Evolutionary conservation across 2,113 vertebrate genomes (phyloP).

Genomic region (Eleginops maclovinus): DNA sequence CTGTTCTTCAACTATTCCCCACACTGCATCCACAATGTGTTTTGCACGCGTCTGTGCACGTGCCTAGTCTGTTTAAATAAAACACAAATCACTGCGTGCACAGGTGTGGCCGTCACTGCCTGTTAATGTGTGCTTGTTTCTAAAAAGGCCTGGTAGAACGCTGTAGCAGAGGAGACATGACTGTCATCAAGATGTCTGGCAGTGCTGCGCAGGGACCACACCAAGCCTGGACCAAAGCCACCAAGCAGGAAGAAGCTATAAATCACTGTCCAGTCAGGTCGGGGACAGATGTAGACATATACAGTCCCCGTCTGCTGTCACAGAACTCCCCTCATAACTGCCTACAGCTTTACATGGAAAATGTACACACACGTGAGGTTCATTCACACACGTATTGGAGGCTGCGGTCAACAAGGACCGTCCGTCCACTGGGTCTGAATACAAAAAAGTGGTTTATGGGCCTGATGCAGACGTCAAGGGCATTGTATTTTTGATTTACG

Average conservation of each 20-base stretch:
- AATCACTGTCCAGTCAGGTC: slow-evolving; percentile 56
- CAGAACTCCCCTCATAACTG: slow-evolving; percentile 16
- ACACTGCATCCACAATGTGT: slow-evolving; percentile 23
- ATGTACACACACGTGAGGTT: not conserved
- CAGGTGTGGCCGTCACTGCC: slow-evolving; percentile 30
- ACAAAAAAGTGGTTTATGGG: slow-evolving; percentile 54
- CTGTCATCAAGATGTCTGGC: slow-evolving; percentile 47
- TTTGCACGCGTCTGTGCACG: slow-evolving; percentile 29
- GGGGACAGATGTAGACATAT: slow-evolving; percentile 44
- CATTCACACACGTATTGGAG: slow-evolving; percentile 14
- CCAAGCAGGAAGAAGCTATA: slow-evolving; percentile 60
- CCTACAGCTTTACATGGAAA: slow-evolving; percentile 27
- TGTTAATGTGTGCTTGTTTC: slow-evolving; percentile 2
- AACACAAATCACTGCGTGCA: slow-evolving; percentile 14
- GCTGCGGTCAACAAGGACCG: slow-evolving; percentile 41
- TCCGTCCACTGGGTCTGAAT: slow-evolving; percentile 26
- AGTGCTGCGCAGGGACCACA: slow-evolving; percentile 56
- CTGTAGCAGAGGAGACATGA: slow-evolving; percentile 23
- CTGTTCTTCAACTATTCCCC: slow-evolving; percentile 37
- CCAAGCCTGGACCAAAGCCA: slow-evolving; percentile 53
- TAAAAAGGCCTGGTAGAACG: slow-evolving; percentile 10
- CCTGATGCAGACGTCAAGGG: slow-evolving; percentile 73
- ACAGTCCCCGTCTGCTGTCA: slow-evolving; percentile 40
- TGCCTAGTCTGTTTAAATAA: slow-evolving; percentile 28
- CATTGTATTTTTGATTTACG: slow-evolving; percentile 76